Percentiles rank a stretch among this genome's conserved stretches.
Evolutionary conservation across 2,888 invertebrate genomes (phyloP).

Genomic region (Helicoverpa assulta): DNA sequence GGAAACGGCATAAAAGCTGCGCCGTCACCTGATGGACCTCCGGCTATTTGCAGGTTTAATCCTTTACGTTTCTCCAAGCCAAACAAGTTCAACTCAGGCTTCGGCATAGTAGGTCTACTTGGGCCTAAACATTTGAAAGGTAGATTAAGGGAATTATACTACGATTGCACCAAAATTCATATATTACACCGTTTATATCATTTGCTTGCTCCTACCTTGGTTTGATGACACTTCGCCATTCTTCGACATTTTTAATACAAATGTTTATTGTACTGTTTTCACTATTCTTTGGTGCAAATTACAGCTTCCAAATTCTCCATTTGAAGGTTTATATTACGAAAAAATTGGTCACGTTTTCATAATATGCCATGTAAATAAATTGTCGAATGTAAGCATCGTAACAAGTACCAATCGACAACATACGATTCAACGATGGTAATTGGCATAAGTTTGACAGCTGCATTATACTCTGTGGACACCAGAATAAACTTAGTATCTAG

Average conservation of each 20-base stretch:
- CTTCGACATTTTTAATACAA: slow-evolving; percentile 91
- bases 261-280: slow-evolving; percentile 66
- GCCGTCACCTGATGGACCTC: slow-evolving; percentile 84
- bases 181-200: slow-evolving; percentile 26
- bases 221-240: slow-evolving; percentile 93
- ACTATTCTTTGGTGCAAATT: slow-evolving; percentile 77
- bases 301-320: slow-evolving; percentile 80
- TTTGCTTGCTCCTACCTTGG: slow-evolving; percentile 83
- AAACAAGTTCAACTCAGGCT: slow-evolving; percentile 86
- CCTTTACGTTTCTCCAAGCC: slow-evolving; percentile 90
- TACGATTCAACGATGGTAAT: slow-evolving; percentile 38
- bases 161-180: slow-evolving; percentile 12
- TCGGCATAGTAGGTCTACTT: slow-evolving; percentile 84
- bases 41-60: slow-evolving; percentile 89
- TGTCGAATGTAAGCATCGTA: slow-evolving; percentile 66
- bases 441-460: slow-evolving; percentile 54
- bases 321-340: slow-evolving; percentile 72
- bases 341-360: slow-evolving; percentile 76
- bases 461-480: neutral
- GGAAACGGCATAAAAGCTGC: slow-evolving; percentile 89
- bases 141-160: neutral
- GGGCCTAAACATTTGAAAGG: slow-evolving; percentile 77
- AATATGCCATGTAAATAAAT: slow-evolving; percentile 68
- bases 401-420: slow-evolving; percentile 68
- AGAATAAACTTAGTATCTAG: too few species aligned